These are phyloP conservation scores for Eurypyga helias DNA, from an alignment of 2,113 vertebrate species.

Conservation along the genomic window DNA sequence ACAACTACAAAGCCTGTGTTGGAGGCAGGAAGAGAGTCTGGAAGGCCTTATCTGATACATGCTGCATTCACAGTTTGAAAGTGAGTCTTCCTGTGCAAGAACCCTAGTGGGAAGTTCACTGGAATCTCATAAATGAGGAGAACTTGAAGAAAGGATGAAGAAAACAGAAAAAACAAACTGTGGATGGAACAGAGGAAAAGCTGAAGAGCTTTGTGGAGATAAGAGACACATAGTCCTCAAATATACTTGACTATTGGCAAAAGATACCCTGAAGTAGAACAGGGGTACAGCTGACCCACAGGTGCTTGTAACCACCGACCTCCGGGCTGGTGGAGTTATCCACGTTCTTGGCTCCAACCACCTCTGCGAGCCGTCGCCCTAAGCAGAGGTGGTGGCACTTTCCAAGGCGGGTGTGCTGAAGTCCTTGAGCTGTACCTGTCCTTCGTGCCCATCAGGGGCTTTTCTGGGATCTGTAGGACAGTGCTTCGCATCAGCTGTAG, in stretches of 20 bases:
- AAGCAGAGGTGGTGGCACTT: background rate
- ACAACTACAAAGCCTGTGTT: background rate
- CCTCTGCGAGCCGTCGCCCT: background rate
- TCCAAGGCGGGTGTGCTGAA: background rate
- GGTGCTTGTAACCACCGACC: background rate
- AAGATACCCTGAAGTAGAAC: background rate
- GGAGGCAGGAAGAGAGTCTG: background rate
- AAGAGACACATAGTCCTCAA: background rate
- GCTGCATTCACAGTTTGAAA: background rate
- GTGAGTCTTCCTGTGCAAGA: background rate
- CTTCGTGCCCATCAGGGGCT: background rate
- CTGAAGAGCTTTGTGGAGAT: background rate
- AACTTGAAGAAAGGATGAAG: background rate
- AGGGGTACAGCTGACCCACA: background rate
- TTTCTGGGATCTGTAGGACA: background rate
- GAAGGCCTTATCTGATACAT: background rate
- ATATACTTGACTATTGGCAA: background rate
- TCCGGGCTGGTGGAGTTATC: background rate
- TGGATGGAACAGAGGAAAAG: background rate
- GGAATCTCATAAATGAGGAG: background rate
- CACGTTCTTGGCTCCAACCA: background rate
- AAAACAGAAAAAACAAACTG: background rate
- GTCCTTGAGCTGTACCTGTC: background rate
- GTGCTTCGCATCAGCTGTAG: background rate
- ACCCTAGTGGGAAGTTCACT: background rate